Percentiles rank a stretch among this genome's conserved stretches.
These are phyloP conservation scores for Tenthredo scrophulariae DNA, from an alignment of 2,888 invertebrate genomes.

Conservation along the genomic window DNA sequence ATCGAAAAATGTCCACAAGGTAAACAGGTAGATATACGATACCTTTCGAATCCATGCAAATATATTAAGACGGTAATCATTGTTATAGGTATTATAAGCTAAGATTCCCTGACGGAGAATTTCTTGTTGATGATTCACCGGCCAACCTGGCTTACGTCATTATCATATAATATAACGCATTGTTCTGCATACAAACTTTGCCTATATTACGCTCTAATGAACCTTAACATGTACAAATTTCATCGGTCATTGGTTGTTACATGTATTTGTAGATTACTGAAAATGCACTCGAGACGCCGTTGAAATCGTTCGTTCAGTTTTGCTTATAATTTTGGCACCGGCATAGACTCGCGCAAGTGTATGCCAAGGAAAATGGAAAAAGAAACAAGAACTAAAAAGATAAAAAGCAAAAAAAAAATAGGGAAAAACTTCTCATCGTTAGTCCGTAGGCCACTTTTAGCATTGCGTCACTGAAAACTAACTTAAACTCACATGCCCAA, in stretches of 20 bases:
- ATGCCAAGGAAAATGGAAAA: background rate
- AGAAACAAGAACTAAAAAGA: background rate
- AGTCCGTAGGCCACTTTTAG: conserved; percentile 17
- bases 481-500: background rate
- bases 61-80: background rate
- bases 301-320: conserved; percentile 8
- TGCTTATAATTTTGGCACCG: background rate
- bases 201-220: background rate
- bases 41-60: background rate
- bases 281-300: background rate
- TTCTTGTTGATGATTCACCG: conserved; percentile 8
- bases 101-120: background rate
- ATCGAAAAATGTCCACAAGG: background rate
- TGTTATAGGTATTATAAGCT: background rate
- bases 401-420: background rate
- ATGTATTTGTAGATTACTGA: background rate
- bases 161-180: background rate
- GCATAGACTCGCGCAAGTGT: conserved; percentile 18
- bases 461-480: background rate
- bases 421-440: background rate
- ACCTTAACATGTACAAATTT: background rate
- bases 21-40: background rate
- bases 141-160: background rate
- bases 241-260: background rate
- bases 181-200: background rate